A percentile compares a stretch with the other conserved stretches of the same genome.
Conservation (phyloP, 2,888 invertebrate genomes). For the Linnaemya tessellans region DNA sequence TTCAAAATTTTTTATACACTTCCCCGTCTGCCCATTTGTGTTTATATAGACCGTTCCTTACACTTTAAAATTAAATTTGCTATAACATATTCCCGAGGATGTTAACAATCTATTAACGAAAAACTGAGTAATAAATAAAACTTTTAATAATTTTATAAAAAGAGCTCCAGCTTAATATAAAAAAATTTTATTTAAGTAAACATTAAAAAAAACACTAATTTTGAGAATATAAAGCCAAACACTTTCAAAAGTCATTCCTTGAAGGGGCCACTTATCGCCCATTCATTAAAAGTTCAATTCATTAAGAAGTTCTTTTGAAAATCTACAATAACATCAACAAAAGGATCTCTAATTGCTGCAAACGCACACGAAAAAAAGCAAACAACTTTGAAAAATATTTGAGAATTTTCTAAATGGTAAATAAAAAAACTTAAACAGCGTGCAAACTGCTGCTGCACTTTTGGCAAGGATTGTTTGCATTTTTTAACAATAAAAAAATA, state of each 20-base stretch:
- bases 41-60: too few relatives aligned
- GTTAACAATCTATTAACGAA: too few relatives aligned
- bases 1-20: too few relatives aligned
- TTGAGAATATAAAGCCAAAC: background rate
- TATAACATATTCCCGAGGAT: too few relatives aligned
- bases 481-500: background rate
- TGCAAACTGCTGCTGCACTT: background rate
- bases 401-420: background rate
- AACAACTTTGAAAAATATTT: background rate
- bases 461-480: slow-evolving; percentile 11
- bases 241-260: too few relatives aligned
- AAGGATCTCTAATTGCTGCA: slow-evolving; percentile 4
- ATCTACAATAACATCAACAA: background rate
- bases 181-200: too few relatives aligned
- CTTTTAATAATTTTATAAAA: too few relatives aligned
- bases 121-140: too few relatives aligned
- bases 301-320: background rate
- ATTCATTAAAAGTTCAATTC: slow-evolving; percentile 13
- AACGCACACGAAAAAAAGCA: slow-evolving; percentile 9
- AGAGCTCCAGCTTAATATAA: too few relatives aligned
- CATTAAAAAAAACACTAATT: too few relatives aligned
- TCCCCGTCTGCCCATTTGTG: too few relatives aligned
- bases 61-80: too few relatives aligned
- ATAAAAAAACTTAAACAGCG: background rate
- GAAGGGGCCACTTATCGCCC: background rate